phyloP scores from a whole-genome alignment of 2,797 vertebrate species.

The Lacerta agilis region DNA sequence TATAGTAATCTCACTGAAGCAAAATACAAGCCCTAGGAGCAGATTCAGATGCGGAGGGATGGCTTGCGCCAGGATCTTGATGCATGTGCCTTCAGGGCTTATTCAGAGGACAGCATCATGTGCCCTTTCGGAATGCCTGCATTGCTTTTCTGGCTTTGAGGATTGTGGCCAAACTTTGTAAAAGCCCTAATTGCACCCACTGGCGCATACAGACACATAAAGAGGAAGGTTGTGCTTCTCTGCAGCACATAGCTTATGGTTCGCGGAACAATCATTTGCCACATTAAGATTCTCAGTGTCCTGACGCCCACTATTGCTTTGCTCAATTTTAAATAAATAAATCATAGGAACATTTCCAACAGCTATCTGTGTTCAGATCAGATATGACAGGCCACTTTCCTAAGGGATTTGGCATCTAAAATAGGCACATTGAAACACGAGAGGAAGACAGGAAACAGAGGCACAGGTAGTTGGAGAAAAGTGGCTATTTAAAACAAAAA shows the following conservation, averaged over 20 bases:
- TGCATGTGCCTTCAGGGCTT: not conserved
- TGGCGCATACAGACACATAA: not conserved
- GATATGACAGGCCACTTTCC: not conserved
- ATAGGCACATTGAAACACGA: not conserved
- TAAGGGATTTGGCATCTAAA: not conserved
- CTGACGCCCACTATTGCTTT: not conserved
- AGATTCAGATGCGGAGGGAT: not conserved
- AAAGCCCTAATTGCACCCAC: not conserved
- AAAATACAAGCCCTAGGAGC: not conserved
- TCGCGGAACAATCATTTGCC: not conserved
- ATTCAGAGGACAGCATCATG: not conserved
- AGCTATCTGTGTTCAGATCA: not conserved
- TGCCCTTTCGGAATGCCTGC: not conserved
- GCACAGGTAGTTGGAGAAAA: not conserved
- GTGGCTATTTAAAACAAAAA: too few species aligned
- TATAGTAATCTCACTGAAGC: not conserved
- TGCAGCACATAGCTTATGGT: not conserved
- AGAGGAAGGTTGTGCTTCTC: not conserved
- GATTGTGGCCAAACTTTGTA: not conserved
- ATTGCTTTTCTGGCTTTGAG: not conserved
- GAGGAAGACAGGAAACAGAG: not conserved
- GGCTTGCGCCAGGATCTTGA: not conserved
- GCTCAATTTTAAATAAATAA: too few species aligned
- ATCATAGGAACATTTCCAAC: too few species aligned
- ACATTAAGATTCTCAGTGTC: conserved; percentile 1